Evolutionary conservation across 2,797 vertebrate genomes (phyloP).

Genomic region (Benthosema pterotum): DNA sequence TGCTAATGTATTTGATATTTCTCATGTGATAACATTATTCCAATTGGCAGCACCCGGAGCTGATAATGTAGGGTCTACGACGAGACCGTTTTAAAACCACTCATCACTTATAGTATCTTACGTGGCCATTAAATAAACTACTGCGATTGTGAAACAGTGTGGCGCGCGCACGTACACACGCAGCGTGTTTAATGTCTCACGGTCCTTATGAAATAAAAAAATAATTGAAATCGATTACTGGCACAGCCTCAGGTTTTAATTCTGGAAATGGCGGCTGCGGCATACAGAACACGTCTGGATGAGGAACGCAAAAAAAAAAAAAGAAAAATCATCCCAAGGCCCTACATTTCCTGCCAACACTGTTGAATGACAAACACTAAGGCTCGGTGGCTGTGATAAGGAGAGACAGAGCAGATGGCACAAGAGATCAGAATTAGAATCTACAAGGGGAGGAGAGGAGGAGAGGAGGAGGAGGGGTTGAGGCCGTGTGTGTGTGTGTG

Average conservation of each 20-base stretch:
- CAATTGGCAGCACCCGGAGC: background rate
- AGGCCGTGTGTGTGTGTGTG: too few species aligned
- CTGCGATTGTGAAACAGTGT: background rate
- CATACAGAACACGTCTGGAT: conserved; percentile 21
- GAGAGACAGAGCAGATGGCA: conserved; percentile 65
- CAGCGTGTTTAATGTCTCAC: background rate
- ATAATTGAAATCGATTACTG: conserved; percentile 8
- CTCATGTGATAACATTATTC: conserved; percentile 11
- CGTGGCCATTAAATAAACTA: background rate
- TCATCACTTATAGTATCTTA: too few species aligned
- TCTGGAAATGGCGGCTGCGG: background rate
- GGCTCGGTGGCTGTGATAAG: conserved; percentile 53
- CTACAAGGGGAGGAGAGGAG: conserved; percentile 68
- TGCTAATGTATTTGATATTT: background rate
- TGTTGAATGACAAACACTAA: conserved; percentile 56
- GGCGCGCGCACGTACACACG: too few species aligned
- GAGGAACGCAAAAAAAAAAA: conserved; percentile 23
- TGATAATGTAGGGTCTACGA: too few species aligned
- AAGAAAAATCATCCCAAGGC: conserved; percentile 4
- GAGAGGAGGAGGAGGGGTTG: conserved; percentile 61
- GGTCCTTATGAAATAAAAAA: background rate
- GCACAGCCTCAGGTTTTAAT: conserved; percentile 12
- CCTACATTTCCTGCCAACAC: conserved; percentile 20
- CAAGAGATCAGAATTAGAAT: conserved; percentile 72
- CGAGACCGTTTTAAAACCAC: too few species aligned